Conservation (phyloP, 2,888 invertebrate species). For the Xestoiulus laeticollis region DNA sequence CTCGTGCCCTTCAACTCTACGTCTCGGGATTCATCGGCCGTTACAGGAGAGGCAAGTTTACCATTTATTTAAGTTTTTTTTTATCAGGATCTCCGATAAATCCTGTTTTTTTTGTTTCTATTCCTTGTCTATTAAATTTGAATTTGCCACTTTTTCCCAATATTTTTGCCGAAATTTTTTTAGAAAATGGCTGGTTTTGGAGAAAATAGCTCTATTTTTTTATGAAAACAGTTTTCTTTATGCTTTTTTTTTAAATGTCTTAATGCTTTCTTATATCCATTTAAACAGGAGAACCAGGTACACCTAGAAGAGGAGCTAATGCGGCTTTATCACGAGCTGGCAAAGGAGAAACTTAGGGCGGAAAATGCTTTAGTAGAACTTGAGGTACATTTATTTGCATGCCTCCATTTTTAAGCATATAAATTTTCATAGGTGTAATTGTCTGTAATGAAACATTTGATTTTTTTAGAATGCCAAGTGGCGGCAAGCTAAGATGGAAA, state of each 20-base stretch:
- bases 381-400: slow-evolving; percentile 36
- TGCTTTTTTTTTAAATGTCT: too few relatives aligned
- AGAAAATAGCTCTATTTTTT: too few relatives aligned
- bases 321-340: slow-evolving; percentile 43
- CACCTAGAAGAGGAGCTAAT: slow-evolving; percentile 39
- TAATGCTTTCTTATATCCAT: neutral
- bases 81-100: too few relatives aligned
- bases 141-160: too few relatives aligned
- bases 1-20: neutral
- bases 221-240: too few relatives aligned
- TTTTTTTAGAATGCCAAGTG: slow-evolving; percentile 51
- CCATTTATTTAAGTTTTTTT: too few relatives aligned
- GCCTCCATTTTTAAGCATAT: neutral
- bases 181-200: too few relatives aligned
- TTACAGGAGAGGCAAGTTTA: neutral
- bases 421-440: neutral
- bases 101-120: neutral
- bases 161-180: too few relatives aligned
- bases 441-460: neutral
- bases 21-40: too few relatives aligned
- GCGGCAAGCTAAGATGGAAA: slow-evolving; percentile 53
- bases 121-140: too few relatives aligned
- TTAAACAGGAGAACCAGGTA: neutral
- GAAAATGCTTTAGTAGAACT: slow-evolving; percentile 50
- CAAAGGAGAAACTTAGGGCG: slow-evolving; percentile 36